A percentile compares a stretch with the other conserved stretches of the same genome.
phyloP scores from a whole-genome alignment of 2,888 invertebrate species.

The Alviniconcha strummeri region DNA sequence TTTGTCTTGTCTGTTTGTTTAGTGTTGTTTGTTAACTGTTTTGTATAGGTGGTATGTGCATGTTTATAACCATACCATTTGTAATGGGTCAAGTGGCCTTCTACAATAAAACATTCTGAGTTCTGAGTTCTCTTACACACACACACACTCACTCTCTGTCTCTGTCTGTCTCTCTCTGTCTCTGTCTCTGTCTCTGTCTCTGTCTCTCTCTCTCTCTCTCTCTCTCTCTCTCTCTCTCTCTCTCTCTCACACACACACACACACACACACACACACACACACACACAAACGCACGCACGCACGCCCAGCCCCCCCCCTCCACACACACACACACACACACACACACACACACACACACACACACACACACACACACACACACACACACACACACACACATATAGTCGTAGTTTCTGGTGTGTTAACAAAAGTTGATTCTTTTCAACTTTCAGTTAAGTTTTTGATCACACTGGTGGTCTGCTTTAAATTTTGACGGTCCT shows the following conservation, averaged over 20 bases:
- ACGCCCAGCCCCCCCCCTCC: neutral
- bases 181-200: neutral
- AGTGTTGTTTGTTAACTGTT: too few species aligned
- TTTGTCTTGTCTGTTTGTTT: too few species aligned
- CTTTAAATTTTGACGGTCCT: too few species aligned
- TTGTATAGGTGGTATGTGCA: too few species aligned
- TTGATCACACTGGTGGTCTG: too few species aligned
- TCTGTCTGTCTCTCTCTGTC: neutral
- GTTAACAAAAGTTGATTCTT: too few species aligned
- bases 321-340: neutral
- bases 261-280: neutral
- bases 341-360: neutral
- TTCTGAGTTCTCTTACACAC: conserved; percentile 1
- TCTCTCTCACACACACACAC: neutral
- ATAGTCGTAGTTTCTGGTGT: neutral
- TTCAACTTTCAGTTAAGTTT: too few species aligned
- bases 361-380: neutral
- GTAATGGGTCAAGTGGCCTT: too few species aligned
- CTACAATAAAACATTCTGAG: too few species aligned
- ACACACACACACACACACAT: neutral
- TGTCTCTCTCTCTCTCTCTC: neutral
- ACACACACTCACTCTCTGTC: neutral
- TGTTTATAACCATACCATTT: too few species aligned
- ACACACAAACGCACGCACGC: neutral
- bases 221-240: neutral